Base-by-base conservation (phyloP, 1,140 invertebrate genomes). In the Sitophilus oryzae region DNA sequence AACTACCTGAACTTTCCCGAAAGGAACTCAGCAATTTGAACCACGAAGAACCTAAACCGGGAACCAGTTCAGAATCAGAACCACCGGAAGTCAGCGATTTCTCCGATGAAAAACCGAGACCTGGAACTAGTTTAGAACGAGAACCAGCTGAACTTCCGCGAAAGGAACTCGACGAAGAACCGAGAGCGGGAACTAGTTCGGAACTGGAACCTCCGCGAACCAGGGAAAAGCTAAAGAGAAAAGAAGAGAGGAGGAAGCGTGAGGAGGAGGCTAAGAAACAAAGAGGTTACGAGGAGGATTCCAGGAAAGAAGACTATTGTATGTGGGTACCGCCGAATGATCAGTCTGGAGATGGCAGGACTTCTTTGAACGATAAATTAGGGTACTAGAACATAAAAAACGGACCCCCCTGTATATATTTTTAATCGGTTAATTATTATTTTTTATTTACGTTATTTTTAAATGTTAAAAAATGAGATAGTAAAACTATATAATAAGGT, bases 271-370 rank as follows among this genome's bases (percentile, higher is more conserved):
- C 73, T 16, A 71, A 76, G 49, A 72, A 73, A 43, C 56, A 72
- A 49, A 67, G 67, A 61, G 62, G 58, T 10, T 75, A 73, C 22
- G 71, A 73, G 43, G 73, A 80, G 64, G 77, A 82, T 61, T 68
- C 75, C 8, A 69, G 72, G 11, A 70, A 68, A 16, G 79, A 85
- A 56, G 78, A 87, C 64, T 88, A 87, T 70, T 81, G 79, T 8
- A 81, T 78, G 59, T 91, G 88, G 88, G 65, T 86, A n/a, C 88
- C 88, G 5, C 88, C 88, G 5, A 50, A 71, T 52, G 76, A 81
- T 68, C 89, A 92, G 74, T 78, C 73, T 48, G 89, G 89, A 2
- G 88, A 91, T 76, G 89, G 89, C 10, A 78, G 79, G 64, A 91
- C 88, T 18, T 79, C 73, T 65, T 75, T 92, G 16, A 91, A 92